Percentiles rank a stretch among this genome's conserved stretches.
phyloP scores from a whole-genome alignment of 2,888 invertebrate species.

The Lasioglossum morio region DNA sequence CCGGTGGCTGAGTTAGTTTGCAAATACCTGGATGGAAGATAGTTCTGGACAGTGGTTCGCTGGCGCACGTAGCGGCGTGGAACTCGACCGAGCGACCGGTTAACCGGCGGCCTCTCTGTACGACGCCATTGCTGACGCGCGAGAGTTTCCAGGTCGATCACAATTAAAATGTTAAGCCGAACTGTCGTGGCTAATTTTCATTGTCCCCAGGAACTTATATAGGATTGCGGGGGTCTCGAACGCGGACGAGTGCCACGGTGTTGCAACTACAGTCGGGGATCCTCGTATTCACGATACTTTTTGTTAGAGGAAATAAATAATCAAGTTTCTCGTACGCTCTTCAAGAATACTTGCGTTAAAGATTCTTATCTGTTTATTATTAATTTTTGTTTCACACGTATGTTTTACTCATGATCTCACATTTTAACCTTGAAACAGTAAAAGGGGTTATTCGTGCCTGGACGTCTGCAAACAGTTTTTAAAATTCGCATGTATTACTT shows the following conservation, averaged over 20 bases:
- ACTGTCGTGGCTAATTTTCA: conserved; percentile 75
- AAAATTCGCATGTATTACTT: not conserved
- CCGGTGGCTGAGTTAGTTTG: conserved; percentile 76
- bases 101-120: not conserved
- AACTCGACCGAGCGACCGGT: conserved; percentile 6
- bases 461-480: too few species aligned
- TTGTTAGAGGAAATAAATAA: not conserved
- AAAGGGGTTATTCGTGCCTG: too few species aligned
- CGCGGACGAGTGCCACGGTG: not conserved
- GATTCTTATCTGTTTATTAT: not conserved
- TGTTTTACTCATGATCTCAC: not conserved
- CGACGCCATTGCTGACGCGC: conserved; percentile 39
- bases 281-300: conserved; percentile 13
- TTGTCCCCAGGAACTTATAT: conserved; percentile 34
- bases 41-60: conserved; percentile 65
- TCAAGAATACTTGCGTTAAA: not conserved
- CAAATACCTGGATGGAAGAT: conserved; percentile 76
- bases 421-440: too few species aligned
- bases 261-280: not conserved
- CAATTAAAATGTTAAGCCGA: conserved; percentile 82
- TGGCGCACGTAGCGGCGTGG: conserved; percentile 39
- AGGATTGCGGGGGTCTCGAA: not conserved
- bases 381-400: too few species aligned
- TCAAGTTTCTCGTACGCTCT: not conserved
- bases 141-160: conserved; percentile 64